Conservation (phyloP, 2,113 vertebrate genomes). For the Anas platyrhynchos region DNA sequence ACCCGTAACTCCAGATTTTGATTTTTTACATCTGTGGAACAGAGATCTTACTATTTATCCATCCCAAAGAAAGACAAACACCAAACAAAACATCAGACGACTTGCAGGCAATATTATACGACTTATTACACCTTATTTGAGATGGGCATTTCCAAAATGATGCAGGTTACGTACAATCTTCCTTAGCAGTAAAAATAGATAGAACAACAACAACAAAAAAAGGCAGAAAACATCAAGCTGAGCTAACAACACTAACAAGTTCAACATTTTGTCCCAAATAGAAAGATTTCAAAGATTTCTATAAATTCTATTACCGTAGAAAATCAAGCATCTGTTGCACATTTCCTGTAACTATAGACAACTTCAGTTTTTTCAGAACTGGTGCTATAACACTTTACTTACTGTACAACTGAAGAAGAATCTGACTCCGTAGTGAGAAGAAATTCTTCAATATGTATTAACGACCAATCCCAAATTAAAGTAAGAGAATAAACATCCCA, state of each 20-base stretch:
- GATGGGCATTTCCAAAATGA: neutral
- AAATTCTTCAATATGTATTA: constrained; percentile 85
- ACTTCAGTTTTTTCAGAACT: neutral
- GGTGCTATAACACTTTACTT: neutral
- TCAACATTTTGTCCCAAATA: neutral
- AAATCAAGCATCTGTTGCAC: neutral
- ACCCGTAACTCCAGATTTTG: neutral
- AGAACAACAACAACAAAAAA: neutral
- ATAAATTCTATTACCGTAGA: neutral
- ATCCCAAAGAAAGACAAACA: neutral
- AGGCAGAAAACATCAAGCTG: neutral
- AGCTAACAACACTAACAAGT: neutral
- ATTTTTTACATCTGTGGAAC: neutral
- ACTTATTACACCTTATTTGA: neutral
- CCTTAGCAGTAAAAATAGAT: neutral
- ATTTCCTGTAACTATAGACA: neutral
- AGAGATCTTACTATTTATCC: neutral
- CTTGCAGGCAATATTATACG: neutral
- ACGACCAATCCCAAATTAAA: constrained; percentile 86
- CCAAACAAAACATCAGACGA: neutral
- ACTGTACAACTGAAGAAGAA: constrained; percentile 80
- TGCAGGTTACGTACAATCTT: neutral
- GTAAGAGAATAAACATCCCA: constrained; percentile 88
- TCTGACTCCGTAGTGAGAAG: constrained; percentile 88
- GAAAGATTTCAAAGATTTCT: neutral